These are phyloP conservation scores for Salminus brasiliensis DNA, from an alignment of 2,113 vertebrate genomes.

Conservation along the genomic window DNA sequence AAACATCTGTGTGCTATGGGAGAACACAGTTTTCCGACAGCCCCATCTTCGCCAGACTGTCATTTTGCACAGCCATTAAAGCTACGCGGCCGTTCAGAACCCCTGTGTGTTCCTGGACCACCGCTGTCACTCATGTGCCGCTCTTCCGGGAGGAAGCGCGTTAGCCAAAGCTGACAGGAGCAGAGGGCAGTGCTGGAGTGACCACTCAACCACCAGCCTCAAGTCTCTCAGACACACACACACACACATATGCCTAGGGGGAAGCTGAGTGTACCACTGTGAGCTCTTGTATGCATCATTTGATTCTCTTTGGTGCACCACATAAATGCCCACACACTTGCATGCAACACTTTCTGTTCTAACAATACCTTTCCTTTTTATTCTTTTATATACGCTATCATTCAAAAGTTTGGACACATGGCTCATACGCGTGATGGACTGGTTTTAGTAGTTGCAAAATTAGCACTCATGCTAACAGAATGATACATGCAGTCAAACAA, in stretches of 20 bases:
- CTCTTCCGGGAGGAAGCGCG: slow-evolving; percentile 22
- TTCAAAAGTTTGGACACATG: no score
- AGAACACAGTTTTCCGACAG: slow-evolving; percentile 19
- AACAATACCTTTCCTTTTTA: not conserved
- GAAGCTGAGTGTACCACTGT: not conserved
- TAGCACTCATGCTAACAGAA: no score
- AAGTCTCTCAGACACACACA: not conserved
- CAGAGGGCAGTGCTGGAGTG: slow-evolving; percentile 20
- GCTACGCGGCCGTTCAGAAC: slow-evolving; percentile 25
- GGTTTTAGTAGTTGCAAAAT: no score
- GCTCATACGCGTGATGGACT: no score
- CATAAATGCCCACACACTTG: not conserved
- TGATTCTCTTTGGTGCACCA: not conserved
- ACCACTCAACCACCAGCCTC: not conserved
- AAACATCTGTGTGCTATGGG: slow-evolving; percentile 30
- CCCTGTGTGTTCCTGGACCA: slow-evolving; percentile 21
- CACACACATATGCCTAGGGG: not conserved
- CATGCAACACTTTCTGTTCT: no score
- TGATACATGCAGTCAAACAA: no score
- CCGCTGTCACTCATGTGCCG: slow-evolving; percentile 34
- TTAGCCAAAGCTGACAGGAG: slow-evolving; percentile 29
- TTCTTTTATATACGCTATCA: no score
- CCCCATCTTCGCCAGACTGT: slow-evolving; percentile 25
- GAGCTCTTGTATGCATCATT: not conserved
- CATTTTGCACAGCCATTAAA: slow-evolving; percentile 48